phyloP scores from a whole-genome alignment of 1,140 invertebrate genomes.

The Phortica variegata region DNA sequence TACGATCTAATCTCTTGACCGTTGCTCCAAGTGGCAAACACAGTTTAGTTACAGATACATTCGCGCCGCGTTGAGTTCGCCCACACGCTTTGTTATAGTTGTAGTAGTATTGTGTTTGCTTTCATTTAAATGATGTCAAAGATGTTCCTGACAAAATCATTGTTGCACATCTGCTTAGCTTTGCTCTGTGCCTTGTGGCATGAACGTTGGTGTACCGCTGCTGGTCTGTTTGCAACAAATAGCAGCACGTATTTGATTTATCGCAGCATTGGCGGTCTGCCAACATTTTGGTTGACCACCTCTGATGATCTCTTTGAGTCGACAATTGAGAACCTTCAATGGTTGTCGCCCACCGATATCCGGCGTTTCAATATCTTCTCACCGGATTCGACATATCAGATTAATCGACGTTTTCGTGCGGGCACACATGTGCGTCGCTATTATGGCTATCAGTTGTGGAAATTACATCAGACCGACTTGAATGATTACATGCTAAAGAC shows the following conservation, averaged over 20 bases:
- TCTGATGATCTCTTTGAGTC: slow-evolving; percentile 39
- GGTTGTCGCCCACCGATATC: slow-evolving; percentile 41
- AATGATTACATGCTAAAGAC: slow-evolving; percentile 15
- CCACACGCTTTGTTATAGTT: too few relatives aligned
- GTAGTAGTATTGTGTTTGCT: too few relatives aligned
- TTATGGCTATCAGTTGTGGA: slow-evolving; percentile 44
- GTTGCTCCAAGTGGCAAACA: too few relatives aligned
- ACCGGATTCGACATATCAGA: slow-evolving; percentile 42
- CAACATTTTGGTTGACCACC: slow-evolving; percentile 26
- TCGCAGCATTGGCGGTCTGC: slow-evolving; percentile 32
- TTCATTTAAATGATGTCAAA: too few relatives aligned
- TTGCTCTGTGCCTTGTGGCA: slow-evolving; percentile 5
- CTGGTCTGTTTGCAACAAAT: not conserved
- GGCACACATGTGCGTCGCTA: slow-evolving; percentile 34
- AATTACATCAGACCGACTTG: slow-evolving; percentile 40
- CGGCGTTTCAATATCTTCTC: slow-evolving; percentile 41
- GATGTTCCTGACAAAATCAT: too few relatives aligned
- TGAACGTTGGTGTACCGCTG: not conserved
- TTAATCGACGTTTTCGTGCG: slow-evolving; percentile 45
- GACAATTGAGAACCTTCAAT: slow-evolving; percentile 45
- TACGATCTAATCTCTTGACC: too few relatives aligned
- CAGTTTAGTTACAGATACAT: too few relatives aligned
- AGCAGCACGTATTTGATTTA: slow-evolving; percentile 5
- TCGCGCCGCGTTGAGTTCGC: too few relatives aligned
- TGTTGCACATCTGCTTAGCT: too few relatives aligned